A percentile compares a stretch with the other conserved stretches of the same genome.
These are phyloP conservation scores for Penaeus vannamei DNA, from an alignment of 1,140 invertebrate genomes.

Conservation along the genomic window DNA sequence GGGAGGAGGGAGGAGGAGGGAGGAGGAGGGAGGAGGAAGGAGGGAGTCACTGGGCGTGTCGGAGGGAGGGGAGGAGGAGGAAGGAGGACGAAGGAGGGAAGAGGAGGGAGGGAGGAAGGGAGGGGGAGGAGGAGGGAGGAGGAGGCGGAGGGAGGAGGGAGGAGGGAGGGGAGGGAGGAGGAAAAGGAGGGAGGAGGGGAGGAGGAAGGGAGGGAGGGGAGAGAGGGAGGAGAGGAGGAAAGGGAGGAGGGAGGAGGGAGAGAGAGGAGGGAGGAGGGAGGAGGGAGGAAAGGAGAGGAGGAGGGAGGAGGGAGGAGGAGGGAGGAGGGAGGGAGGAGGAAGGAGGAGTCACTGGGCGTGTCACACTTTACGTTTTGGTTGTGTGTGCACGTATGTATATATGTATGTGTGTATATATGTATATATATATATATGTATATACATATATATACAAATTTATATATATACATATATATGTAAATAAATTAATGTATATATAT, in stretches of 20 bases:
- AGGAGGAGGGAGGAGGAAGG: neutral
- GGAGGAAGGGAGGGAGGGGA: conserved; percentile 9
- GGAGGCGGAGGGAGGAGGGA: conserved; percentile 1
- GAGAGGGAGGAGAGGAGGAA: conserved; percentile 10
- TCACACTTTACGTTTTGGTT: too few species aligned
- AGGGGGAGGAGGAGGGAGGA: conserved; percentile 9
- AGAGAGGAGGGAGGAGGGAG: conserved; percentile 9
- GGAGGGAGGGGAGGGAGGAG: too few species aligned
- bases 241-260: conserved; percentile 9
- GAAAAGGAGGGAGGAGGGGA: conserved; percentile 10
- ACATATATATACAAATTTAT: too few species aligned
- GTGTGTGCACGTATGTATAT: too few species aligned
- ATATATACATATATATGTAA: too few species aligned
- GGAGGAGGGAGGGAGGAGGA: neutral
- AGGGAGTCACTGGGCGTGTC: neutral
- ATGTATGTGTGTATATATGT: too few species aligned
- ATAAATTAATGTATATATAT: too few species aligned
- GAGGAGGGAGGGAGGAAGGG: conserved; percentile 9
- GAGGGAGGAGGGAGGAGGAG: conserved; percentile 9
- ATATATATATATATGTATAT: too few species aligned
- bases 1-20: too few species aligned
- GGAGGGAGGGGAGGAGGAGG: too few species aligned
- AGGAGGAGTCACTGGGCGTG: neutral
- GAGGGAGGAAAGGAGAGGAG: too few species aligned
- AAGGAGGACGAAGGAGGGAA: conserved; percentile 2